These are phyloP conservation scores for Atopsyche davidsoni DNA, from an alignment of 1,140 invertebrate genomes.

Conservation along the genomic window DNA sequence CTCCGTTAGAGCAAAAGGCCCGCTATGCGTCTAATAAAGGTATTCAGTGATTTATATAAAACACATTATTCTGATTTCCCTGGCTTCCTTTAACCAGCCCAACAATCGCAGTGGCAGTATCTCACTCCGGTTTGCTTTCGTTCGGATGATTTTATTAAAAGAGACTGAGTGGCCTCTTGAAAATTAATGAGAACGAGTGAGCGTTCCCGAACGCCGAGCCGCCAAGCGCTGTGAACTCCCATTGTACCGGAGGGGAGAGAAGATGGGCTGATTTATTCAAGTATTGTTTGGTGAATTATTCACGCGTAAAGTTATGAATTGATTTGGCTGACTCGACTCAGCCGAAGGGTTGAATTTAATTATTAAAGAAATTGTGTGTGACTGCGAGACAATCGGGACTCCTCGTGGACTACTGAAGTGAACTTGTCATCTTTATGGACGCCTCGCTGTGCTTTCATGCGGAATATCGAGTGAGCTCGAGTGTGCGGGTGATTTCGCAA, in stretches of 20 bases:
- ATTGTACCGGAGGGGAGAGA: slow-evolving; percentile 12
- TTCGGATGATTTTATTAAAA: slow-evolving; percentile 25
- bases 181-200: slow-evolving; percentile 26
- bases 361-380: too few species aligned
- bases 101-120: slow-evolving; percentile 4
- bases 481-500: too few species aligned
- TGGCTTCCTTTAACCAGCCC: too few species aligned
- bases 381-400: too few species aligned
- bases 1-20: too few species aligned
- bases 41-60: too few species aligned
- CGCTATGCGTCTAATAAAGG: too few species aligned
- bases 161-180: slow-evolving; percentile 18
- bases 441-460: too few species aligned
- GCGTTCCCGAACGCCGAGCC: slow-evolving; percentile 12
- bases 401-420: too few species aligned
- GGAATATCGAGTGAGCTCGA: too few species aligned
- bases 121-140: slow-evolving; percentile 5
- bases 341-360: slow-evolving; percentile 11
- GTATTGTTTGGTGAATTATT: slow-evolving; percentile 27
- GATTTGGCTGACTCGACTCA: slow-evolving; percentile 11
- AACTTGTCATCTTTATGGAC: too few species aligned
- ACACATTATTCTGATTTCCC: too few species aligned
- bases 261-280: slow-evolving; percentile 25
- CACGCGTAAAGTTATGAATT: slow-evolving; percentile 28
- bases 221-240: slow-evolving; percentile 23